phyloP scores from a whole-genome alignment of 2,888 invertebrate species.

The Caenorhabditis doughertyi region DNA sequence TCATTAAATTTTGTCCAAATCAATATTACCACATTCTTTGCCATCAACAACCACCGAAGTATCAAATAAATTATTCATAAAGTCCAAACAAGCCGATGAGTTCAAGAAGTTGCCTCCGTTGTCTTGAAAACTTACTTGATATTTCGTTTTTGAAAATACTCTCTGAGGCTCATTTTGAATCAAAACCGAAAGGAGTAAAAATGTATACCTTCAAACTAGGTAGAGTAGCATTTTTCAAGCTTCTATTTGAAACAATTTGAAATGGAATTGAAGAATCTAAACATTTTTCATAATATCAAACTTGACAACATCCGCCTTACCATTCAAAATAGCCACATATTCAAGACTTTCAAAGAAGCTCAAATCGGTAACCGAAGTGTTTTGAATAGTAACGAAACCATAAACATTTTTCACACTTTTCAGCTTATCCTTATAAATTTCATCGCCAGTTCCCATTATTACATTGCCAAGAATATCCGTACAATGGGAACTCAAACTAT shows the following conservation, averaged over 20 bases:
- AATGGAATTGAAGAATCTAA: constrained; percentile 2
- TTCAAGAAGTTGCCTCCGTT: background rate
- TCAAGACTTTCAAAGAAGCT: background rate
- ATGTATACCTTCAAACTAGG: constrained; percentile 18
- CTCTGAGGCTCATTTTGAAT: background rate
- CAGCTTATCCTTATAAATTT: constrained; percentile 11
- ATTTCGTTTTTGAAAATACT: background rate
- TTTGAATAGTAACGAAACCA: background rate
- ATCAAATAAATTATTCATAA: background rate
- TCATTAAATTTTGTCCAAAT: no score
- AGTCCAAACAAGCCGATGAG: background rate
- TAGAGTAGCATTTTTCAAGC: background rate
- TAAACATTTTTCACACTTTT: background rate
- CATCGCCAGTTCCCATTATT: background rate
- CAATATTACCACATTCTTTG: constrained; percentile 13
- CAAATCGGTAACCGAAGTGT: background rate
- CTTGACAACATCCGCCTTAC: no score
- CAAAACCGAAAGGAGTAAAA: no score
- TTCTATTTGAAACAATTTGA: background rate
- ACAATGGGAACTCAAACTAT: constrained; percentile 8
- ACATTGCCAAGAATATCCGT: constrained; percentile 10
- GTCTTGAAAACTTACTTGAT: constrained; percentile 1
- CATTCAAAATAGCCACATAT: constrained; percentile 1
- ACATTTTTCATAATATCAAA: background rate
- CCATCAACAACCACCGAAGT: background rate